Conservation (phyloP, 2,797 vertebrate species). For the Chromobotia macracanthus region DNA sequence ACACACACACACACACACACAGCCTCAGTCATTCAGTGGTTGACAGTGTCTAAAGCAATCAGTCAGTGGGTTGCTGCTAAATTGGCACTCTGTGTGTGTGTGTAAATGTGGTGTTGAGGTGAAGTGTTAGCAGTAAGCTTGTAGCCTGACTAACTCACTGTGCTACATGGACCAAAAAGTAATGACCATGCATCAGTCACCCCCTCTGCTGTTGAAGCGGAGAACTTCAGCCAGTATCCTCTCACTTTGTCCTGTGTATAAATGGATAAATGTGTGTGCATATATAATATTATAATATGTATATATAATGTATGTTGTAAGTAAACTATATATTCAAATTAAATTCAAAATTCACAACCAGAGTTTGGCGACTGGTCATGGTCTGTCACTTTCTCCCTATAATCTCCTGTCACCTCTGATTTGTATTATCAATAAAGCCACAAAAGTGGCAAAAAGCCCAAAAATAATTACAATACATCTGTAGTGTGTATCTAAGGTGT, state of each 20-base stretch:
- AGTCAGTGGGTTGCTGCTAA: conserved; percentile 64
- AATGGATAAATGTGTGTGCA: too few relatives aligned
- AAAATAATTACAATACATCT: conserved; percentile 54
- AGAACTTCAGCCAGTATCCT: neutral
- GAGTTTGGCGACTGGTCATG: too few relatives aligned
- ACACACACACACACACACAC: conserved; percentile 61
- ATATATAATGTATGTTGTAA: too few relatives aligned
- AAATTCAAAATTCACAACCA: too few relatives aligned
- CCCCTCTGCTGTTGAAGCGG: conserved; percentile 21
- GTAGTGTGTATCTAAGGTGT: conserved; percentile 68
- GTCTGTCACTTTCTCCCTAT: neutral
- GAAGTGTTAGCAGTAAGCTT: conserved; percentile 46
- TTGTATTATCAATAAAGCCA: neutral
- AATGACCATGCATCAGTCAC: conserved; percentile 13
- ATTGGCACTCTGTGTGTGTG: conserved; percentile 34
- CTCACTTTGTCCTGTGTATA: too few relatives aligned
- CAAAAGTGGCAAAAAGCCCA: too few relatives aligned
- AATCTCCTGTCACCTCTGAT: neutral
- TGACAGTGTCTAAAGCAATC: conserved; percentile 65
- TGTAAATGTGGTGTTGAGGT: conserved; percentile 34
- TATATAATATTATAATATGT: too few relatives aligned
- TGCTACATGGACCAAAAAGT: conserved; percentile 13
- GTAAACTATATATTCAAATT: too few relatives aligned
- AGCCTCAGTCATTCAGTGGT: conserved; percentile 67
- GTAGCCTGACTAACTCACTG: conserved; percentile 18